Percentiles rank a stretch among this genome's conserved stretches.
Conservation (phyloP, 2,888 invertebrate species). For the Eulithis testata region DNA sequence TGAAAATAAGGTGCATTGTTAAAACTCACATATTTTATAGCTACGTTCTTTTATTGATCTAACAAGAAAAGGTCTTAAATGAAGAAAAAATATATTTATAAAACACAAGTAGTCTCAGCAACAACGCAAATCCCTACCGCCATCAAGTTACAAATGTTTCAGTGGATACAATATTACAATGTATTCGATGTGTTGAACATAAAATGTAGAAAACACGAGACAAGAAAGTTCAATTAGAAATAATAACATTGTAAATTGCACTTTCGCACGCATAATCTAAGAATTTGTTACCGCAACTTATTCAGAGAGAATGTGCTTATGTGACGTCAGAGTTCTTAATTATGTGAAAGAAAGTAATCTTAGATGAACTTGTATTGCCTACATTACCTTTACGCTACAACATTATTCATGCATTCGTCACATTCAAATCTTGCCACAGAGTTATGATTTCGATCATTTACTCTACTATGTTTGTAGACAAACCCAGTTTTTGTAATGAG, state of each 20-base stretch:
- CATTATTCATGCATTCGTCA: slow-evolving; percentile 2
- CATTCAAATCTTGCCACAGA: neutral
- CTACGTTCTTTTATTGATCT: no score
- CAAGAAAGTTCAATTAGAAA: slow-evolving; percentile 44
- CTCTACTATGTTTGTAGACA: neutral
- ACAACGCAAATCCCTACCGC: no score
- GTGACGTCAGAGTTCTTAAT: slow-evolving; percentile 37
- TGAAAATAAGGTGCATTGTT: no score
- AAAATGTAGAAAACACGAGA: slow-evolving; percentile 35
- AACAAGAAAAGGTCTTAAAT: no score
- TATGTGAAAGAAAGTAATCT: slow-evolving; percentile 37
- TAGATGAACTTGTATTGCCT: slow-evolving; percentile 14
- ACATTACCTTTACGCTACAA: neutral
- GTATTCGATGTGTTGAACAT: slow-evolving; percentile 21
- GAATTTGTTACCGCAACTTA: slow-evolving; percentile 41
- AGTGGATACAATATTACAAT: slow-evolving; percentile 17
- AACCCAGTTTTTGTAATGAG: neutral
- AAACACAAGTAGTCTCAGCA: neutral
- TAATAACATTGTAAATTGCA: slow-evolving; percentile 39
- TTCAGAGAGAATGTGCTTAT: slow-evolving; percentile 35
- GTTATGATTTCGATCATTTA: neutral
- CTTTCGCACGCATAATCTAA: slow-evolving; percentile 45
- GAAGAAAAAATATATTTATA: neutral
- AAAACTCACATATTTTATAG: no score
- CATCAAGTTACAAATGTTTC: no score